These are phyloP conservation scores for Python bivittatus DNA, from an alignment of 2,113 vertebrate species.

Conservation along the genomic window DNA sequence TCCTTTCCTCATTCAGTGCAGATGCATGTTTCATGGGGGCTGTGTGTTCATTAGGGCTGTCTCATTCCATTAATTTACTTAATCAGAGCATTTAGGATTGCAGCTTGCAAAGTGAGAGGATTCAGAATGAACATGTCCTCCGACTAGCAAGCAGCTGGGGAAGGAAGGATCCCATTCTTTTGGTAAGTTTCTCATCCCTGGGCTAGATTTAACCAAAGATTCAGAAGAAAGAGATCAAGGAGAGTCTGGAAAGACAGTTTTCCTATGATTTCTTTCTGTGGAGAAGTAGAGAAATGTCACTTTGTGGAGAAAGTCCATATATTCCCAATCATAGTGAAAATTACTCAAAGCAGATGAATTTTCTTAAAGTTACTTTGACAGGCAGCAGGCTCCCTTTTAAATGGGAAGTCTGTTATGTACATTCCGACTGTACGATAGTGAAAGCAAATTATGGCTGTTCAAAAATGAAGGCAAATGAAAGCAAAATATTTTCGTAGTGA, in stretches of 20 bases:
- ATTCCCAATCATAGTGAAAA: background rate
- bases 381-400: background rate
- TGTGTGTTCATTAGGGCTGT: background rate
- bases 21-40: background rate
- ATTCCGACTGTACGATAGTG: background rate
- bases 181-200: background rate
- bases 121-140: background rate
- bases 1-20: background rate
- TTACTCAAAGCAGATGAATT: background rate
- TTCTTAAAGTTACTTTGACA: background rate
- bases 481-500: background rate
- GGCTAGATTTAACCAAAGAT: background rate
- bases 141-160: background rate
- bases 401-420: background rate
- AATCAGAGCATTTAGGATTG: background rate
- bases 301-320: background rate
- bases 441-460: background rate
- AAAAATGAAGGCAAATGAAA: background rate
- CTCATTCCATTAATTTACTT: background rate
- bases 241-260: background rate
- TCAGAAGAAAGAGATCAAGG: background rate
- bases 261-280: background rate
- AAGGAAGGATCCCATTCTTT: background rate
- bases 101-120: background rate
- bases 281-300: background rate